Evolutionary conservation across 92 coral and sea anemone genomes (phyloP).

Genomic region (Phymanthus crucifer): DNA sequence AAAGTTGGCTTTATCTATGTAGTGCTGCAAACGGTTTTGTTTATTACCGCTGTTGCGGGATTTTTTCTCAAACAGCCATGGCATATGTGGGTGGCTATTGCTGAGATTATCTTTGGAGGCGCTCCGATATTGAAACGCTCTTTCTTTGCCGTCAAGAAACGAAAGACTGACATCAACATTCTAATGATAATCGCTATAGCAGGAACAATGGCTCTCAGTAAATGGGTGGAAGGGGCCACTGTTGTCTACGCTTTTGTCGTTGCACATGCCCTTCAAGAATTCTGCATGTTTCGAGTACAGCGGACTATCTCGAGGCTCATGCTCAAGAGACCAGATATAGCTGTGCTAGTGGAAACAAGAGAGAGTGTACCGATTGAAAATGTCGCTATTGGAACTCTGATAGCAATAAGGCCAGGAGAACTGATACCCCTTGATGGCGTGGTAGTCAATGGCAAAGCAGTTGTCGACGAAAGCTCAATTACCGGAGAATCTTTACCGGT

Average conservation of each 20-base stretch:
- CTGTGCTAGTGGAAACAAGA: conserved; percentile 86
- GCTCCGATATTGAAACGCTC: conserved; percentile 75
- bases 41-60: conserved; percentile 65
- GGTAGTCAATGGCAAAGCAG: conserved; percentile 85
- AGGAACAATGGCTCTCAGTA: conserved; percentile 81
- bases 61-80: conserved; percentile 53
- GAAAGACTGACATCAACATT: conserved; percentile 70
- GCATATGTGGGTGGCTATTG: conserved; percentile 87
- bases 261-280: conserved; percentile 78
- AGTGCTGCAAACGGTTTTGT: conserved; percentile 65
- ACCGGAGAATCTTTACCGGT: conserved; percentile 96
- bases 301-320: conserved; percentile 91
- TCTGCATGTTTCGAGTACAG: conserved; percentile 87
- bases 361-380: conserved; percentile 77
- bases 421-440: conserved; percentile 94
- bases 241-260: conserved; percentile 88
- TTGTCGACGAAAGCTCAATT: conserved; percentile 94
- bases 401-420: conserved; percentile 95
- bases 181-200: conserved; percentile 86
- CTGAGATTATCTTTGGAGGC: conserved; percentile 85
- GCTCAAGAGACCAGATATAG: conserved; percentile 88
- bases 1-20: conserved; percentile 60
- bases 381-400: conserved; percentile 83
- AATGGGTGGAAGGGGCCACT: conserved; percentile 95
- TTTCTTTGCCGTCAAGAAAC: conserved; percentile 58